Base-by-base conservation (phyloP, 2,113 vertebrate species). In the Gobiocypris rarus region DNA sequence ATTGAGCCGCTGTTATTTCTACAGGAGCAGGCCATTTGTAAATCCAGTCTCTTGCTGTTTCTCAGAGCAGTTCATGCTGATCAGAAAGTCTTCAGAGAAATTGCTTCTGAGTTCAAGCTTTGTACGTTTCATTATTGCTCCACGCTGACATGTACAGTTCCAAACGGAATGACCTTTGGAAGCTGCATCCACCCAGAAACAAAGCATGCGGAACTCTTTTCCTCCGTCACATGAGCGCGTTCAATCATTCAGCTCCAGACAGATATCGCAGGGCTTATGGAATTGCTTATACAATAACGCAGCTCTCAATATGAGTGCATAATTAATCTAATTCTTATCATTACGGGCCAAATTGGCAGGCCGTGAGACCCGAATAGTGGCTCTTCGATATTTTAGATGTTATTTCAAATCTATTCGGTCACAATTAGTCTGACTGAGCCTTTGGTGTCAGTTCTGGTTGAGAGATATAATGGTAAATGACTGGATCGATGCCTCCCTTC, bases 371-470 rank as follows among this genome's bases (percentile, higher is more conserved):
- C 24, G 41, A 63, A 31, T 50, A 65, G 75, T 24, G 81, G 54
- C 81, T 75, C 70, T 83, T 87, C 73, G 43, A 82, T 84, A 87
- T 84, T 78, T 71, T 24, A 63, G 81, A 58, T 81, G 52, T 87
- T 61, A 71, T 70, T 71, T 82, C 52, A 41, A 69, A 84, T 41
- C 86, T 50, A 67, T 22, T 58, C 19, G 22, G 85, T 75, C 73
- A 78, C 73, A 78, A 65, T 80, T 65, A 80, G 61, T 38, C 71
- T 58, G 71, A 48, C 17, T 15, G 69, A 59, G 43, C n/a, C 54
- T 43, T 34, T 52, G 63, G 48, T 80, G 77, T 45, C 67, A 71
- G 63, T 52, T 48, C 69, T 81, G n/a, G 9, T 38, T 83, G 76
- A 75, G 65, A 84, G 74, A 71, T 65, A 50, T 69, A 65, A 67